Conservation (phyloP, 1,140 invertebrate species). For the Lanistes nyassanus region DNA sequence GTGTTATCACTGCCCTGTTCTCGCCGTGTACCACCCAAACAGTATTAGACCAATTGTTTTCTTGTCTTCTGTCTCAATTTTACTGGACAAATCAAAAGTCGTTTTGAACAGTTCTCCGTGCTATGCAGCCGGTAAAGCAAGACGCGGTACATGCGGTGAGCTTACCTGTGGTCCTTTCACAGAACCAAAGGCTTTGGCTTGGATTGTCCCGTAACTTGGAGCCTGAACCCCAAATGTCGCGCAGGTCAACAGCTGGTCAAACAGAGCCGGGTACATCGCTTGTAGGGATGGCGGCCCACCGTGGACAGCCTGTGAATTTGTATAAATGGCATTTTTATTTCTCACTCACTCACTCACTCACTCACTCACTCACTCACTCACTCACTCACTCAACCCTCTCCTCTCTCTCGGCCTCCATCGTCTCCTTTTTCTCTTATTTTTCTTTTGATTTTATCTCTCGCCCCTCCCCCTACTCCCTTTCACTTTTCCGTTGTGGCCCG, state of each 20-base stretch:
- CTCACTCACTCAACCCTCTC: background rate
- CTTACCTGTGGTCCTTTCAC: slow-evolving; percentile 61
- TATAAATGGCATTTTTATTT: background rate
- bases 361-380: background rate
- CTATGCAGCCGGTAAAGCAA: too few relatives aligned
- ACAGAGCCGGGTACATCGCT: slow-evolving; percentile 82
- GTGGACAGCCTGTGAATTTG: slow-evolving; percentile 74
- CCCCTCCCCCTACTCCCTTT: too few relatives aligned
- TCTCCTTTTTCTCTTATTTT: too few relatives aligned
- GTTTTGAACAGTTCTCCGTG: too few relatives aligned
- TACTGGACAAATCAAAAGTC: too few relatives aligned
- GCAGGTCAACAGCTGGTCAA: slow-evolving; percentile 81
- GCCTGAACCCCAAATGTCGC: slow-evolving; percentile 79
- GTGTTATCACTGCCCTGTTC: too few relatives aligned
- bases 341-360: background rate
- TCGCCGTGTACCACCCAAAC: too few relatives aligned
- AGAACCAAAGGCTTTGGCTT: slow-evolving; percentile 56
- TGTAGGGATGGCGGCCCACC: slow-evolving; percentile 75
- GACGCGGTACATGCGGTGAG: too few relatives aligned
- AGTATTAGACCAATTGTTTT: too few relatives aligned
- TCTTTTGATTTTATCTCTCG: too few relatives aligned
- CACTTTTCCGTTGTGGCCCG: too few relatives aligned
- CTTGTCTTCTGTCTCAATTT: too few relatives aligned
- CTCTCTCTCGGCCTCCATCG: background rate
- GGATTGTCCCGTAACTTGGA: slow-evolving; percentile 73